These are phyloP conservation scores for Bagarius yarrelli DNA, from an alignment of 2,113 vertebrate species.

Conservation along the genomic window DNA sequence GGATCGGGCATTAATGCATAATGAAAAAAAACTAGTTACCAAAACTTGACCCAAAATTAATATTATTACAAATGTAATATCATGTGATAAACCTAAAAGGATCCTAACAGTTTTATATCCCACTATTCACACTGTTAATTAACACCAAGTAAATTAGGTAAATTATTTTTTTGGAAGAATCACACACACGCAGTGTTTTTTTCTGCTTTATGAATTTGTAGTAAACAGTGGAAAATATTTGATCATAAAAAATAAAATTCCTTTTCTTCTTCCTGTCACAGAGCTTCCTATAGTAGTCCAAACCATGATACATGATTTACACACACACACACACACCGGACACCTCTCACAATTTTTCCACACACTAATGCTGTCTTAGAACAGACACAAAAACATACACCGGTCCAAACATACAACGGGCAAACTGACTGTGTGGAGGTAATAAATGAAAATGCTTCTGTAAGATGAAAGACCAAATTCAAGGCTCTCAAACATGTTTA, in stretches of 20 bases:
- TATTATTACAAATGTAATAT: too few relatives aligned
- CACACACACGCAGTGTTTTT: neutral
- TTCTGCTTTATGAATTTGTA: neutral
- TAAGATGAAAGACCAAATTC: too few relatives aligned
- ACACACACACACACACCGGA: neutral
- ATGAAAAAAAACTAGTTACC: too few relatives aligned
- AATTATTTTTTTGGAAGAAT: neutral
- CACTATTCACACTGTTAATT: too few relatives aligned
- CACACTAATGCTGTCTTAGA: neutral
- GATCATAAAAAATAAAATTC: too few relatives aligned
- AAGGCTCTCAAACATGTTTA: too few relatives aligned
- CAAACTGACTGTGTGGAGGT: neutral
- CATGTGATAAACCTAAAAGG: too few relatives aligned
- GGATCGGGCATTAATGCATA: too few relatives aligned
- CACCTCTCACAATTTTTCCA: neutral
- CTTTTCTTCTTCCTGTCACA: neutral
- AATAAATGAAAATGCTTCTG: neutral
- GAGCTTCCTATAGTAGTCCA: constrained; percentile 4
- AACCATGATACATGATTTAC: neutral
- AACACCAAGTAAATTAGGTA: too few relatives aligned
- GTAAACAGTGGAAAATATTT: neutral
- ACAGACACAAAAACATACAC: neutral
- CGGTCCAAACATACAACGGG: neutral
- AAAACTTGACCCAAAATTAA: too few relatives aligned
- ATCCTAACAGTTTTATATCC: too few relatives aligned